Base-by-base conservation (phyloP, 1,140 invertebrate genomes). In the Brachionus paranguensis region DNA sequence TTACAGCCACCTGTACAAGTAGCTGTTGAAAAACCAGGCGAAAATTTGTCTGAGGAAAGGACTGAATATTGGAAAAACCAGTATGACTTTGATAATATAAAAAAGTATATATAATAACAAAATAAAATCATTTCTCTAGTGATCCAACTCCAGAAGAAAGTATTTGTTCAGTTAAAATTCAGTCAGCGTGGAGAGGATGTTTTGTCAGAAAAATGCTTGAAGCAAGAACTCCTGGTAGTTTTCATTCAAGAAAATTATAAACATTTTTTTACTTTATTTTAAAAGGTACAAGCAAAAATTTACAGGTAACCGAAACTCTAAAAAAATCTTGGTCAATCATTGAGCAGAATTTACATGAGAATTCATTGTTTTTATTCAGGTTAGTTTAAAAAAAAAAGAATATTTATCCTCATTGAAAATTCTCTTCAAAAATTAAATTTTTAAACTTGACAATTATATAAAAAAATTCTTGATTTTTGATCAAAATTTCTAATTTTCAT, bases 321-420 rank as follows among this genome's bases (percentile, higher is more conserved):
- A 86, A 85, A 86, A 88, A 88, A 84, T 87, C 86, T 50, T 89
- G 87, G 87, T n/a, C 86, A 7, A 60, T 87, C 7, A 85, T 89
- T 60, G 88, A 89, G 84, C 85, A 84, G n/a, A 87, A 86, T 84
- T 78, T 86, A 27, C 88, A 89, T 64, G 86, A 88, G 37, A 86
- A 87, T 85, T 88, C 87, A 3, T 85, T 89, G 0, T 85, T 85
- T 47, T 74, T 89, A 1, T 88, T 89, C 64, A 88, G 88, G 88
- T 89, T 85, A 14, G 55, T 70, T n/a, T 37, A 7, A 2, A 72
- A 65, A 45, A 78, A 78, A 78, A 47, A 43, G n/a, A 55, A 27
- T 33, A 20, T 50, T 3, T 0, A 6, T 37, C 45, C 14, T 47
- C 45, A 47, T 47, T 47, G 11, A 47, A n/a, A 47, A 47, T 47